Evolutionary conservation across 2,888 invertebrate genomes (phyloP).

Genomic region (Syrphus vitripennis): DNA sequence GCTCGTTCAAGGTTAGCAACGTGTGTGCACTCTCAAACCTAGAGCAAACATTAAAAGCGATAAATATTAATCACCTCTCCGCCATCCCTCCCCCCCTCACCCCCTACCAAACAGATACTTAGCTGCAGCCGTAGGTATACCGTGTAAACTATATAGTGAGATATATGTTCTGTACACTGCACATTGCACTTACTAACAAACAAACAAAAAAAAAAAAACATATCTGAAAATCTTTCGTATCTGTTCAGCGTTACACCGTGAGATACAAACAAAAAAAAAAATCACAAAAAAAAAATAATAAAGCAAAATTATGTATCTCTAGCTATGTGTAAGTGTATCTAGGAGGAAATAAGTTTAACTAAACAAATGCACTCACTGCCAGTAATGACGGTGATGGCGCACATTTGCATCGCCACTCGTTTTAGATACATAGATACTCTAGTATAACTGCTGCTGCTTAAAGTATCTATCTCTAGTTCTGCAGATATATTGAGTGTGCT

Average conservation of each 20-base stretch:
- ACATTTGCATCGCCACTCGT: constrained; percentile 50
- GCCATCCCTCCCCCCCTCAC: background rate
- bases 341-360: constrained; percentile 56
- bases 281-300: background rate
- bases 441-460: background rate
- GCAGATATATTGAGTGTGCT: constrained; percentile 31
- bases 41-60: constrained; percentile 63
- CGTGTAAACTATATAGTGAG: constrained; percentile 30
- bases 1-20: constrained; percentile 65
- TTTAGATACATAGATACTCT: constrained; percentile 18
- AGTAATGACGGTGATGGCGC: constrained; percentile 65
- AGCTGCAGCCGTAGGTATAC: constrained; percentile 3
- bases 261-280: constrained; percentile 23
- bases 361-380: constrained; percentile 57
- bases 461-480: background rate
- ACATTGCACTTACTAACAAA: constrained; percentile 36
- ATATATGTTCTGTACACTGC: constrained; percentile 12
- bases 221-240: constrained; percentile 41
- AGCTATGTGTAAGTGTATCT: no score
- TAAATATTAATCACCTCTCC: constrained; percentile 66
- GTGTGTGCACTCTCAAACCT: constrained; percentile 57
- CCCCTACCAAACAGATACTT: constrained; percentile 34
- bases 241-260: constrained; percentile 39
- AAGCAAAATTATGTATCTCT: no score
- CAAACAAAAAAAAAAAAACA: no score